Base-by-base conservation (phyloP, 37 sponge, comb jelly and placozoan genomes). In the Corticium candelabrum region DNA sequence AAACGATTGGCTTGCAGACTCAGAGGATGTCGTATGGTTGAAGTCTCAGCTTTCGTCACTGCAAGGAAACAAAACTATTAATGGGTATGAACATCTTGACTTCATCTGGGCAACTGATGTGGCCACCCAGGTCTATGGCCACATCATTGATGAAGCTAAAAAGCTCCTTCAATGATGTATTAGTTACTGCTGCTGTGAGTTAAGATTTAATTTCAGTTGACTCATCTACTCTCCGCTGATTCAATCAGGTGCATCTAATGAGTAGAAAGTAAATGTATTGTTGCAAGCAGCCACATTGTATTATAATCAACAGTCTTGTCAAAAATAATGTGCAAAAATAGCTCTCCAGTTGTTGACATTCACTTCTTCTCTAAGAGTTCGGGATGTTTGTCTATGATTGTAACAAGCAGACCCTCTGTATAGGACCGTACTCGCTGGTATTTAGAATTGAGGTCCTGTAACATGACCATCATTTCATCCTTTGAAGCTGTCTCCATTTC, bases 401-500 rank as follows among this genome's bases (percentile, higher is more conserved):
- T 21, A 50, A 50, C 15, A 50, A 50, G 62, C 62, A 50, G 21
- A 21, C 62, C 62, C 21, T 50, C 62, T 21, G 62, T 50, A 50
- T 50, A 50, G 62, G 62, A 11, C 21, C 62, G 62, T 27, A 50
- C 15, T 50, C 62, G 62, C 62, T 11, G 15, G 21, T 50, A 50
- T 27, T 11, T 27, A 50, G 11, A 11, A 21, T 21, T 50, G 15
- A 50, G 15, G 15, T 50, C 62, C 21, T 50, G 11, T 11, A 50
- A 11, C 11, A 11, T 11, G 11, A 21, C 11, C 62, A 50, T 50
- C 11, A 50, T 50, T 21, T 50, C 62, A 50, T 50, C 62, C 62
- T 50, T 50, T 50, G 62, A 50, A 11, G 62, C 62, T 21, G 62
- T 50, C 62, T 50, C 62, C 62, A 50, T 50, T 50, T 50, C 62